phyloP scores from a whole-genome alignment of 1,140 invertebrate species.

The Drosophila carrolli region DNA sequence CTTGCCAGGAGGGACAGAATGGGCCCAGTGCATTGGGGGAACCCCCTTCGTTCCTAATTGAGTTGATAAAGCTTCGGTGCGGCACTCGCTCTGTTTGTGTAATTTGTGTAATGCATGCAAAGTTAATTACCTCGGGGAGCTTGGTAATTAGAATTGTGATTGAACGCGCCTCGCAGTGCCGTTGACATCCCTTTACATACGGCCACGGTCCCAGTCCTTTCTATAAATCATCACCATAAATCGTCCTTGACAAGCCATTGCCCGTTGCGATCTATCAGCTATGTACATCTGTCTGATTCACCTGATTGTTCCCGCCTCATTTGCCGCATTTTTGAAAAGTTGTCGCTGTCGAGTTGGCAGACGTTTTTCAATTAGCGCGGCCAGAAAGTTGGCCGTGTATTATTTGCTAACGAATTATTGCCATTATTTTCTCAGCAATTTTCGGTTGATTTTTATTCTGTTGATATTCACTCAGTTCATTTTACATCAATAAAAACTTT shows the following conservation, averaged over 20 bases:
- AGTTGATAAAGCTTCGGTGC: slow-evolving; percentile 73
- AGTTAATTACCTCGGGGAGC: slow-evolving; percentile 79
- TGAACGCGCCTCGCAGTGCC: slow-evolving; percentile 57
- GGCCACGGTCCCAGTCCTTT: not conserved
- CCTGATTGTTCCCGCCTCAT: slow-evolving; percentile 35
- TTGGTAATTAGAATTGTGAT: slow-evolving; percentile 81
- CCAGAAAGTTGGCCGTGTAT: slow-evolving; percentile 42
- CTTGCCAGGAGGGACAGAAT: not conserved
- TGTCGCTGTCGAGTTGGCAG: slow-evolving; percentile 50
- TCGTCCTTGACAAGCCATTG: slow-evolving; percentile 28
- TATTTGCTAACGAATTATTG: slow-evolving; percentile 26
- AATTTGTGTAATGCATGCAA: slow-evolving; percentile 80
- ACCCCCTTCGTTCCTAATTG: slow-evolving; percentile 57
- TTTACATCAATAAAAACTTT: slow-evolving; percentile 52
- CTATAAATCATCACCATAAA: slow-evolving; percentile 51
- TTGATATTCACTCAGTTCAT: not conserved
- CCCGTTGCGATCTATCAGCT: slow-evolving; percentile 4
- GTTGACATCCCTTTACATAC: slow-evolving; percentile 23
- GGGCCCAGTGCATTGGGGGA: slow-evolving; percentile 10
- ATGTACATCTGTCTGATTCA: slow-evolving; percentile 16
- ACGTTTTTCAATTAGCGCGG: slow-evolving; percentile 66
- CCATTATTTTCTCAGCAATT: slow-evolving; percentile 19
- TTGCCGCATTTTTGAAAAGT: slow-evolving; percentile 27
- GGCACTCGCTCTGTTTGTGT: slow-evolving; percentile 57
- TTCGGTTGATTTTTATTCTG: slow-evolving; percentile 12